These are phyloP conservation scores for Excalfactoria chinensis DNA, from an alignment of 2,113 vertebrate species.

Conservation along the genomic window DNA sequence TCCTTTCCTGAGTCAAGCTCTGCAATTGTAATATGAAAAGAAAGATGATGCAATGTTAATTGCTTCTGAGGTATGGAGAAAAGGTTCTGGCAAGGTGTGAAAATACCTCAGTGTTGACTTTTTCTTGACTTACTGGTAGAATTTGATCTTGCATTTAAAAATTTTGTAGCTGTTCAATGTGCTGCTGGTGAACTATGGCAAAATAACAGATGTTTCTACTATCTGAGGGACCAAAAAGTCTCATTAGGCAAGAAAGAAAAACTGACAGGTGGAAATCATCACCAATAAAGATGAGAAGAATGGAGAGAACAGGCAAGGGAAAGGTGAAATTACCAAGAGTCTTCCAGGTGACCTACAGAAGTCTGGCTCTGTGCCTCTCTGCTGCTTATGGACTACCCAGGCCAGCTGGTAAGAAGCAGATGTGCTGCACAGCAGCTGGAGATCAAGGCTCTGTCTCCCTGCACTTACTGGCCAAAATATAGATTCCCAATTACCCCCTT, in stretches of 20 bases:
- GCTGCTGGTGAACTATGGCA: neutral
- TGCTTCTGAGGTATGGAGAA: slow-evolving; percentile 4
- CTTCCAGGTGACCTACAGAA: neutral
- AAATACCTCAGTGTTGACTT: neutral
- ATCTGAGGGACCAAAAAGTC: neutral
- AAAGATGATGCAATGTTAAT: slow-evolving; percentile 29
- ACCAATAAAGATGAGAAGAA: neutral
- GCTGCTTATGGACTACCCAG: neutral
- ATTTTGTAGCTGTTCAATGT: neutral
- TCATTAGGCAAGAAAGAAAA: neutral
- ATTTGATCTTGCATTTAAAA: neutral
- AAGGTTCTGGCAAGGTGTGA: neutral
- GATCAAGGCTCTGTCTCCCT: neutral
- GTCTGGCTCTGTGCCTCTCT: neutral
- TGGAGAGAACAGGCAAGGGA: neutral
- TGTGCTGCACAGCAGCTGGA: neutral
- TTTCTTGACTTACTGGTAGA: neutral
- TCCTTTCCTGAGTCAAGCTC: neutral
- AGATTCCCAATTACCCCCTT: neutral
- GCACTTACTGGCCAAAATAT: neutral
- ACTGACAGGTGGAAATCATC: neutral
- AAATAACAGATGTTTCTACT: neutral
- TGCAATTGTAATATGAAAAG: slow-evolving; percentile 17
- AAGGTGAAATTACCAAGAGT: neutral
- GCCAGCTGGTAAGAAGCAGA: neutral